Percentiles rank a stretch among this genome's conserved stretches.
Conservation (phyloP, 2,888 invertebrate species). For the Agonopterix arenella region DNA sequence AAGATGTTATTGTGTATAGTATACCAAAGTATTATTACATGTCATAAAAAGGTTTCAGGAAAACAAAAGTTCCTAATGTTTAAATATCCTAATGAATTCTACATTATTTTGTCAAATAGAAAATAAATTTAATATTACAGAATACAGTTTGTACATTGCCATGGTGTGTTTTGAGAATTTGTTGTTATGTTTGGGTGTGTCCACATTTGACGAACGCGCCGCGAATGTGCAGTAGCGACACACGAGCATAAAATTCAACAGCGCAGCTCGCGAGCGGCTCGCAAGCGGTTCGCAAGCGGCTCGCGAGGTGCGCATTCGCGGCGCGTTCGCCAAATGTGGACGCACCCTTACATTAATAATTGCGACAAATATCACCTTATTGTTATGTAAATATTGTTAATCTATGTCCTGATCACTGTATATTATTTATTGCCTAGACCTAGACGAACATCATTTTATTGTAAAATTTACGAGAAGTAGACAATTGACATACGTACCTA, state of each 20-base stretch:
- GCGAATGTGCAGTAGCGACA: too few species aligned
- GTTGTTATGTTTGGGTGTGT: too few species aligned
- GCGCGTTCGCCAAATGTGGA: too few species aligned
- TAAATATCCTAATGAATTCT: constrained; percentile 9
- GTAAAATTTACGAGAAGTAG: constrained; percentile 31
- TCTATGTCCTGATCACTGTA: constrained; percentile 39
- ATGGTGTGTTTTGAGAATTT: too few species aligned
- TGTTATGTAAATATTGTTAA: constrained; percentile 56
- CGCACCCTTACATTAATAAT: too few species aligned
- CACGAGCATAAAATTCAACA: too few species aligned
- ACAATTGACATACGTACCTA: constrained; percentile 49
- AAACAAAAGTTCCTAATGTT: constrained; percentile 52
- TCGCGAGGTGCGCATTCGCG: too few species aligned
- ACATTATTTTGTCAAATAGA: neutral
- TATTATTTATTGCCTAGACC: constrained; percentile 62
- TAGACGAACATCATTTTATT: constrained; percentile 38
- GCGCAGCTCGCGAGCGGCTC: too few species aligned
- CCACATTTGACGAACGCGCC: too few species aligned
- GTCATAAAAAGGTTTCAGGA: constrained; percentile 33
- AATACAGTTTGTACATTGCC: too few species aligned
- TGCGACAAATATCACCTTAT: neutral
- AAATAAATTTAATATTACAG: too few species aligned
- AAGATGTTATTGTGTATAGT: constrained; percentile 14
- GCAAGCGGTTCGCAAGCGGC: too few species aligned
- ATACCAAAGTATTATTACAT: constrained; percentile 53